phyloP scores from a whole-genome alignment of 2,797 vertebrate genomes.

The Megalops cyprinoides region DNA sequence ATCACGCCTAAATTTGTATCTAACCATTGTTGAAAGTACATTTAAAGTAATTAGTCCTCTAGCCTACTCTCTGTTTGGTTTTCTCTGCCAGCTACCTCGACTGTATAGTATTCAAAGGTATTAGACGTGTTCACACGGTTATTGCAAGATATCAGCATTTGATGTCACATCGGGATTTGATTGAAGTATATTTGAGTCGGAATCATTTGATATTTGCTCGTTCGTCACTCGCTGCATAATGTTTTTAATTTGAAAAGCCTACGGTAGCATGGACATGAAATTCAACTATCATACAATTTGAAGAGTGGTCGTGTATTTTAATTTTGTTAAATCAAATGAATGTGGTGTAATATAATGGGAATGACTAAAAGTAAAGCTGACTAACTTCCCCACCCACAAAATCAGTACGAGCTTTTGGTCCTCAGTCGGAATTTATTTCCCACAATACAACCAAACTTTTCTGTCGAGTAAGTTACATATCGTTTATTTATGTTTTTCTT shows the following conservation, averaged over 20 bases:
- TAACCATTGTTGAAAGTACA: slow-evolving; percentile 26
- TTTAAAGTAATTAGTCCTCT: slow-evolving; percentile 43
- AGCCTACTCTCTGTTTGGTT: slow-evolving; percentile 66
- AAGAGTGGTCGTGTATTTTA: neutral
- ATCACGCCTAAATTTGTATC: slow-evolving; percentile 36
- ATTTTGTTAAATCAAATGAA: neutral
- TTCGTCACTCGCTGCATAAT: slow-evolving; percentile 8
- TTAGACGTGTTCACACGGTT: slow-evolving; percentile 39
- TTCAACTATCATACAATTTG: slow-evolving; percentile 9
- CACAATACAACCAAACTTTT: slow-evolving; percentile 69
- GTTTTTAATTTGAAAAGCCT: neutral
- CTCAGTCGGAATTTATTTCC: slow-evolving; percentile 64
- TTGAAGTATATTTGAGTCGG: slow-evolving; percentile 8
- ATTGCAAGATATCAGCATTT: slow-evolving; percentile 25
- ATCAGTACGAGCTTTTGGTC: slow-evolving; percentile 36
- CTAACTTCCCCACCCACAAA: slow-evolving; percentile 12
- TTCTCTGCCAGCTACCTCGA: slow-evolving; percentile 93
- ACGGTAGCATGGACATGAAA: neutral
- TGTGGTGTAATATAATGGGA: slow-evolving; percentile 8
- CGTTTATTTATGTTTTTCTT: slow-evolving; percentile 47
- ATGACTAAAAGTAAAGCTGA: neutral
- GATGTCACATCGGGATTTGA: slow-evolving; percentile 17
- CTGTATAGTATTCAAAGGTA: slow-evolving; percentile 81
- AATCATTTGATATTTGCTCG: neutral
- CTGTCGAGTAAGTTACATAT: slow-evolving; percentile 58